Conservation (phyloP, 1,140 invertebrate genomes). For the Heliconius himera region DNA sequence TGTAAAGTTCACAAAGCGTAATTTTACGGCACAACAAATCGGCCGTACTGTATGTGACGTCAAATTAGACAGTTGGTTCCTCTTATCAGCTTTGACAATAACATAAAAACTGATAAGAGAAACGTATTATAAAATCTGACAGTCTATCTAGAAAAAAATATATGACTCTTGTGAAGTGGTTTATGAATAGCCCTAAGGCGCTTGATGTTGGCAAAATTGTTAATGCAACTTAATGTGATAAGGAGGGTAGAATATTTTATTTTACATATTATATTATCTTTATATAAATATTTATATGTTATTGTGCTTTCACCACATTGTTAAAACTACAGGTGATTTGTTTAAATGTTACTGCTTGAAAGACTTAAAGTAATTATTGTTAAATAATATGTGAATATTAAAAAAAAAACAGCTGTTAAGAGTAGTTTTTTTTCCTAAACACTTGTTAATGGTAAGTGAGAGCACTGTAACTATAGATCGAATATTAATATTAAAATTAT, state of each 20-base stretch:
- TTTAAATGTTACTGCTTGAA: too few relatives aligned
- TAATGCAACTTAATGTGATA: slow-evolving; percentile 2
- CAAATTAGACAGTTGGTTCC: too few relatives aligned
- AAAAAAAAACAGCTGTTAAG: background rate
- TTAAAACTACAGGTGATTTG: background rate
- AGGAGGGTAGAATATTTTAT: slow-evolving; percentile 11
- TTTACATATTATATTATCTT: background rate
- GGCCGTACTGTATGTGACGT: too few relatives aligned
- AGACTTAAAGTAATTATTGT: background rate
- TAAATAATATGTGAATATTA: background rate
- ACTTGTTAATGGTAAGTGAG: slow-evolving; percentile 10
- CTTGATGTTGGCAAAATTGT: slow-evolving; percentile 1
- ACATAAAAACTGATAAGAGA: too few relatives aligned
- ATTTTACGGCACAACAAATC: too few relatives aligned
- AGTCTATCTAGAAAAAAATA: too few relatives aligned
- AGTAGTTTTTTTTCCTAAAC: background rate
- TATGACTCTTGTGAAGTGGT: too few relatives aligned
- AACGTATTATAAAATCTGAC: too few relatives aligned
- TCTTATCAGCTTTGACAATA: too few relatives aligned
- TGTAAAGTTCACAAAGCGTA: too few relatives aligned
- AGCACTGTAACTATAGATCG: slow-evolving; percentile 5
- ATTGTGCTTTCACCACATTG: background rate
- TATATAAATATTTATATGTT: slow-evolving; percentile 10
- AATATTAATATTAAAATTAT: background rate
- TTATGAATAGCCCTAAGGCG: too few relatives aligned